A percentile compares a stretch with the other conserved stretches of the same genome.
These are phyloP conservation scores for Amorpha juglandis DNA, from an alignment of 2,888 invertebrate species.

Conservation along the genomic window DNA sequence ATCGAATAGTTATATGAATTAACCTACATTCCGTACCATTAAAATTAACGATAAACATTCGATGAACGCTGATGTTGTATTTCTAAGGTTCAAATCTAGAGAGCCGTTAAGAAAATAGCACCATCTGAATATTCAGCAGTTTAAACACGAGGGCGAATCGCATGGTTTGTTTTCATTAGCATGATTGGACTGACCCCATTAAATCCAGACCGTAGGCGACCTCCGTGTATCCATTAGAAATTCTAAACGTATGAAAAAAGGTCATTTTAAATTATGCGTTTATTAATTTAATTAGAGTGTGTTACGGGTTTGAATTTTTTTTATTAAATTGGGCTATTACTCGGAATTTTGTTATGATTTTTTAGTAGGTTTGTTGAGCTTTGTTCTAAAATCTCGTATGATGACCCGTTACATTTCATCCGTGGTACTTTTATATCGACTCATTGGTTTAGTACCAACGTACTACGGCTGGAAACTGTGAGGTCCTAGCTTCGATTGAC, in stretches of 20 bases:
- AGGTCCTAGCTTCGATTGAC: too few relatives aligned
- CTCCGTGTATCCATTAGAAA: conserved; percentile 17
- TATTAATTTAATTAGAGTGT: conserved; percentile 14
- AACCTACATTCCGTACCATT: conserved; percentile 42
- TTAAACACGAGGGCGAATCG: conserved; percentile 64
- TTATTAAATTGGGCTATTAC: not conserved
- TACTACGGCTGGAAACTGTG: too few relatives aligned
- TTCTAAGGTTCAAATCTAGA: conserved; percentile 67
- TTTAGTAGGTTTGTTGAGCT: not conserved
- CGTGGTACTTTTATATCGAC: too few relatives aligned
- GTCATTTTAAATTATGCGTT: conserved; percentile 23
- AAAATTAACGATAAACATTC: conserved; percentile 44
- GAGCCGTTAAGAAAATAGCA: conserved; percentile 76
- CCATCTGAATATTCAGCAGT: conserved; percentile 74
- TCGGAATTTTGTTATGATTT: not conserved
- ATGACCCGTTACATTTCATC: too few relatives aligned
- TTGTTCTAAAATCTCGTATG: too few relatives aligned
- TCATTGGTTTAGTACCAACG: too few relatives aligned
- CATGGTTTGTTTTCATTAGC: conserved; percentile 81
- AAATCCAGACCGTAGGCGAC: conserved; percentile 14
- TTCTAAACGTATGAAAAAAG: conserved; percentile 23
- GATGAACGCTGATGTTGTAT: conserved; percentile 36
- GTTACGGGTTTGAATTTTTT: not conserved
- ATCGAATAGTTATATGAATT: conserved; percentile 48
- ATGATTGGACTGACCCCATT: conserved; percentile 75